Percentiles rank a stretch among this genome's conserved stretches.
Conservation (phyloP, 2,888 invertebrate genomes). For the Latheticus oryzae region DNA sequence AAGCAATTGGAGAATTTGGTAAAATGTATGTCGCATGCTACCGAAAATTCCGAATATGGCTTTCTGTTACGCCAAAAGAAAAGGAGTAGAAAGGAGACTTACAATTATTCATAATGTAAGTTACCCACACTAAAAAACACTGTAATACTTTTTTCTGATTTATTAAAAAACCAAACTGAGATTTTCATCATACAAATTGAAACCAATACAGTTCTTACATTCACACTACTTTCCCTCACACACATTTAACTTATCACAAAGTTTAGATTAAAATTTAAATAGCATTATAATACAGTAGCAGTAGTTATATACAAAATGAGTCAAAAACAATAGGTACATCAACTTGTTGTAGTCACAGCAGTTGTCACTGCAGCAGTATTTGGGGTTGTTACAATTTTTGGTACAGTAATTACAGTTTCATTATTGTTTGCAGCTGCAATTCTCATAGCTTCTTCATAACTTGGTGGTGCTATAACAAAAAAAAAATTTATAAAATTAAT, state of each 20-base stretch:
- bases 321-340: constrained; percentile 6
- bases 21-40: no score
- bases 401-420: constrained; percentile 28
- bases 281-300: no score
- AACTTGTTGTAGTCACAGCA: constrained; percentile 2
- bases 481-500: no score
- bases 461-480: constrained; percentile 52
- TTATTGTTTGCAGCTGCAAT: constrained; percentile 27
- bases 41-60: no score
- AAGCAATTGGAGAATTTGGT: no score
- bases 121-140: no score
- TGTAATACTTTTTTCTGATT: no score
- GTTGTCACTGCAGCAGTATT: constrained; percentile 6
- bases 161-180: constrained; percentile 29
- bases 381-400: constrained; percentile 25
- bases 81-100: no score
- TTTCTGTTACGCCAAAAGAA: no score
- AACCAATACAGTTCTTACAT: constrained; percentile 10
- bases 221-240: constrained; percentile 13
- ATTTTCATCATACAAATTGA: constrained; percentile 25
- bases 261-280: constrained; percentile 12
- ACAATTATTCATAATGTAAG: no score
- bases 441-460: constrained; percentile 54
- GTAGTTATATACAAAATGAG: constrained; percentile 33
- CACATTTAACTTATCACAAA: constrained; percentile 26